Evolutionary conservation across 2,113 vertebrate species (phyloP).

Genomic region (rabbit (Oryctolagus cuniculus)): DNA sequence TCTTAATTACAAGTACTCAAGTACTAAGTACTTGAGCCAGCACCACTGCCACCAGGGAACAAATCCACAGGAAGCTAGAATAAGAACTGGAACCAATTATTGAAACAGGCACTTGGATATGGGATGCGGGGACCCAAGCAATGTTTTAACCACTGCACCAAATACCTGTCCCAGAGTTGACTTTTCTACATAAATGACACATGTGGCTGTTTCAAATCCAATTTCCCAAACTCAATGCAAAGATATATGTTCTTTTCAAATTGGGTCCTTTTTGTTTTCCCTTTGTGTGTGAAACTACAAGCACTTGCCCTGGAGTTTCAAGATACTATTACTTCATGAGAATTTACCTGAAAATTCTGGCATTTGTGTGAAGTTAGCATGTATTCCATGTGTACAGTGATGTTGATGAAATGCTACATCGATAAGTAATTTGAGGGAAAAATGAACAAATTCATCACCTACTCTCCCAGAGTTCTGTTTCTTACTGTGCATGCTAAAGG

Average conservation of each 20-base stretch:
- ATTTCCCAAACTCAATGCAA: not conserved
- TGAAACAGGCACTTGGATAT: too few relatives aligned
- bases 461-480: not conserved
- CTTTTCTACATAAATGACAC: not conserved
- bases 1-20: too few relatives aligned
- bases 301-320: not conserved
- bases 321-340: not conserved
- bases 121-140: too few relatives aligned
- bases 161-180: too few relatives aligned
- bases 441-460: not conserved
- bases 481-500: constrained; percentile 21
- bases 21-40: too few relatives aligned
- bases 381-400: not conserved
- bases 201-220: not conserved
- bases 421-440: not conserved
- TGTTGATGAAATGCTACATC: not conserved
- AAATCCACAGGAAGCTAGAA: too few relatives aligned
- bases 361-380: constrained; percentile 30
- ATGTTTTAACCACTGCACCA: too few relatives aligned
- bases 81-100: too few relatives aligned
- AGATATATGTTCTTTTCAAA: not conserved
- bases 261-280: not conserved
- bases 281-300: not conserved
- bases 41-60: too few relatives aligned
- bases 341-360: not conserved